A percentile compares a stretch with the other conserved stretches of the same genome.
phyloP scores from a whole-genome alignment of 2,797 vertebrate genomes.

The Parauchenoglanis punctatus region DNA sequence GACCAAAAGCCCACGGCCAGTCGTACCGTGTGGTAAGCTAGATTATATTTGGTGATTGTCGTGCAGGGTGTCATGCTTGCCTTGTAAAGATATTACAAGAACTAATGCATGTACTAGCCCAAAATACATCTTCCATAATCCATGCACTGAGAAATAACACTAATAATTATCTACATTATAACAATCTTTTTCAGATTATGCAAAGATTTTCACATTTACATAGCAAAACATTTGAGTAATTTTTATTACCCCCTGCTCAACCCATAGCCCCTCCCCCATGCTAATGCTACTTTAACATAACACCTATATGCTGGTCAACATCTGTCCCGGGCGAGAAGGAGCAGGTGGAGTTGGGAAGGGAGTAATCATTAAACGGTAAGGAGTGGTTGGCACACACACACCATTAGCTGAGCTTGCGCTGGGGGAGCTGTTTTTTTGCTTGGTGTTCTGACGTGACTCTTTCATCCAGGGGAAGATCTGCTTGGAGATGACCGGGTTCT shows the following conservation, averaged over 20 bases:
- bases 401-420: constrained; percentile 86
- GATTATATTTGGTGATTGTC: constrained; percentile 37
- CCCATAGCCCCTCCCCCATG: constrained; percentile 2
- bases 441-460: constrained; percentile 93
- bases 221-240: background rate
- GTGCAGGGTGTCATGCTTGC: background rate
- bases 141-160: background rate
- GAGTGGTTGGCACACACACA: constrained; percentile 68
- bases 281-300: constrained; percentile 34
- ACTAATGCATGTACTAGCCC: background rate
- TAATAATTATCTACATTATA: background rate
- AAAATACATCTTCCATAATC: background rate
- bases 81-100: constrained; percentile 1
- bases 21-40: constrained; percentile 50
- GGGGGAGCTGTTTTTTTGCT: constrained; percentile 95
- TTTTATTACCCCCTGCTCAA: background rate
- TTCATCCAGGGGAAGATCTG: constrained; percentile 99
- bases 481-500: constrained; percentile 87
- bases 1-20: constrained; percentile 69
- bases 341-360: constrained; percentile 36
- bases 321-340: constrained; percentile 36
- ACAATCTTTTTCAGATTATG: constrained; percentile 10
- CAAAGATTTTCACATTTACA: background rate
- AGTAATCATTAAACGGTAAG: constrained; percentile 44
- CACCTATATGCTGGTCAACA: constrained; percentile 37